A percentile compares a stretch with the other conserved stretches of the same genome.
Conservation (phyloP, 1,140 invertebrate species). For the Drosophila virilis region DNA sequence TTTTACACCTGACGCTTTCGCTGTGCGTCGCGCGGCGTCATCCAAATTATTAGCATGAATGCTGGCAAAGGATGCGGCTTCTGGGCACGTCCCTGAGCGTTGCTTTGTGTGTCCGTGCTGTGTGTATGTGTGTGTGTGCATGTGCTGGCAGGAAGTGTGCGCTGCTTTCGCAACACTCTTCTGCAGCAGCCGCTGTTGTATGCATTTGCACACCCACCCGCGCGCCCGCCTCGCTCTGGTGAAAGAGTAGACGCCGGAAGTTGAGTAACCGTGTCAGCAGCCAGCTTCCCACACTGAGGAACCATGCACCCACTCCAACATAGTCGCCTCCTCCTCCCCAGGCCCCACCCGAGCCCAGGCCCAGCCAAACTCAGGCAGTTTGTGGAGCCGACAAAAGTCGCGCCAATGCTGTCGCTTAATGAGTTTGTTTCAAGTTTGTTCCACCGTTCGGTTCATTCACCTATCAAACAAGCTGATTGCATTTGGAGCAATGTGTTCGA, state of each 20-base stretch:
- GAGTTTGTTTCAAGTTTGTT: conserved; percentile 57
- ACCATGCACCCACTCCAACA: background rate
- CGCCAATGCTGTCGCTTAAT: conserved; percentile 62
- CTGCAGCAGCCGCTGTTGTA: background rate
- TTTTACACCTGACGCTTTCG: conserved; percentile 78
- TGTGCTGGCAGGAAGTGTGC: conserved; percentile 59
- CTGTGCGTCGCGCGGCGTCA: conserved; percentile 57
- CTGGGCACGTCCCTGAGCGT: conserved; percentile 16
- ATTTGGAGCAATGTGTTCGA: background rate
- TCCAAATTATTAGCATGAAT: conserved; percentile 81
- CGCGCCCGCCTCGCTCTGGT: conserved; percentile 4
- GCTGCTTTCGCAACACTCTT: conserved; percentile 2
- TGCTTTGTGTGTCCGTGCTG: background rate
- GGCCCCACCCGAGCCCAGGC: background rate
- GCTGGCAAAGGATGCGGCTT: conserved; percentile 67
- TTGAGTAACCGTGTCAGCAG: conserved; percentile 50
- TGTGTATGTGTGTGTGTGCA: conserved; percentile 2
- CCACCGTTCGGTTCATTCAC: conserved; percentile 35
- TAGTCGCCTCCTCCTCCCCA: background rate
- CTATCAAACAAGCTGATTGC: conserved; percentile 10
- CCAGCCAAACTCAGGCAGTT: background rate
- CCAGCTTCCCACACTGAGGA: background rate
- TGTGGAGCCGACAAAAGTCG: conserved; percentile 35
- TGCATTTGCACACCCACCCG: too few species aligned
- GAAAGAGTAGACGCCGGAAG: conserved; percentile 59